Conservation (phyloP, 2,797 vertebrate species). For the Clarias pachynema region DNA sequence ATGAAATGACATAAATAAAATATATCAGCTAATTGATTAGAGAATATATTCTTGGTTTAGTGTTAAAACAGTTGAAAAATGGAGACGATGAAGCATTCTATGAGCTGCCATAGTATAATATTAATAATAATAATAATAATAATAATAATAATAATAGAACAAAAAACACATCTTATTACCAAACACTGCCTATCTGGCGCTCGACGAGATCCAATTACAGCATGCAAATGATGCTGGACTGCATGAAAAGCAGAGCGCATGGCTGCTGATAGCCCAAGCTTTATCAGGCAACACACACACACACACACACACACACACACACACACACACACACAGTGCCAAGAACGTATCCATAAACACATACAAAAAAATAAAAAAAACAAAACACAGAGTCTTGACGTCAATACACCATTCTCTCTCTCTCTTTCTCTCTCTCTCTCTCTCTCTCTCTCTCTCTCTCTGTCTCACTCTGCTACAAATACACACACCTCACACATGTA, state of each 20-base stretch:
- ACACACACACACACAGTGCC: conserved; percentile 18
- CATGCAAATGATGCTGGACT: conserved; percentile 91
- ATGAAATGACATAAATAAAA: too few relatives aligned
- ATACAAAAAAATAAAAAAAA: conserved; percentile 35
- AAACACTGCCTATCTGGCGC: conserved; percentile 56
- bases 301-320: conserved; percentile 48
- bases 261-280: conserved; percentile 85
- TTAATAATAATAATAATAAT: conserved; percentile 73
- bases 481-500: conserved; percentile 1
- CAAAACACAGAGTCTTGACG: conserved; percentile 9
- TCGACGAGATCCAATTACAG: conserved; percentile 81
- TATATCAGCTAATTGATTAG: too few relatives aligned
- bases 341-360: conserved; percentile 23
- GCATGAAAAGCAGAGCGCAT: conserved; percentile 83
- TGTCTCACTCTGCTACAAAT: not conserved
- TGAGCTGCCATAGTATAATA: not conserved
- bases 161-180: conserved; percentile 55
- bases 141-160: conserved; percentile 6
- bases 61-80: not conserved
- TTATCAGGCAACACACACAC: conserved; percentile 81
- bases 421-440: conserved; percentile 13
- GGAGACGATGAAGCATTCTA: not conserved
- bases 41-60: too few relatives aligned
- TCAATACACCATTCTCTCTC: conserved; percentile 8
- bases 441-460: conserved; percentile 11